Conservation (phyloP, 2,888 invertebrate species). For the Brachylomia viminalis region DNA sequence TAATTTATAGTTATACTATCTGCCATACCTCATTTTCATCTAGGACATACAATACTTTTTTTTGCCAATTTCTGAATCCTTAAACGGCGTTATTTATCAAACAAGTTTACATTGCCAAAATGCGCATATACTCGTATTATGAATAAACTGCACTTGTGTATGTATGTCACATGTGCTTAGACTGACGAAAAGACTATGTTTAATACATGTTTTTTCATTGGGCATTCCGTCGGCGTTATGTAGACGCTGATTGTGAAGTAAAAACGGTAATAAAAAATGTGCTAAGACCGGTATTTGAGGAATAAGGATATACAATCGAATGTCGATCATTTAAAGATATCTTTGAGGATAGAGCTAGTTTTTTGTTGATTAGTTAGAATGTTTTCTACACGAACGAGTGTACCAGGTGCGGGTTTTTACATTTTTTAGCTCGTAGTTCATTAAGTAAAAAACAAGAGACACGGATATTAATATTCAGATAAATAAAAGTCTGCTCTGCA, state of each 20-base stretch:
- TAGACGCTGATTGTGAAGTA: neutral
- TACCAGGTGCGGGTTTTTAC: neutral
- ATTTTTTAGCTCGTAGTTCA: neutral
- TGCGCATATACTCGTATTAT: conserved; percentile 15
- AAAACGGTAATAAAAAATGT: conserved; percentile 42
- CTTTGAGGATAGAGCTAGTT: conserved; percentile 21
- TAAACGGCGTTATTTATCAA: neutral
- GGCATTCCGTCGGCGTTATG: conserved; percentile 33
- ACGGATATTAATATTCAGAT: neutral
- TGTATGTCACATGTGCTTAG: conserved; percentile 48
- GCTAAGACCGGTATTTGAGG: conserved; percentile 17
- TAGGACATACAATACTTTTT: neutral
- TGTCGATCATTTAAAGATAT: conserved; percentile 25
- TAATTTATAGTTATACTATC: neutral
- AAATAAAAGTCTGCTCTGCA: neutral
- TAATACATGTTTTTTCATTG: conserved; percentile 32
- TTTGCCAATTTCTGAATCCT: conserved; percentile 4
- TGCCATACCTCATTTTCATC: neutral
- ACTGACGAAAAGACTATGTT: conserved; percentile 20
- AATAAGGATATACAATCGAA: conserved; percentile 32
- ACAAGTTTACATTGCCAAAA: neutral
- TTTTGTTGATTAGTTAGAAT: conserved; percentile 17
- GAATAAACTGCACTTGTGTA: conserved; percentile 21
- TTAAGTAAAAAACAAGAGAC: neutral
- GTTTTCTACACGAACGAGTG: conserved; percentile 4